Evolutionary conservation across 2,113 vertebrate species (phyloP), one percentile per base, ranked within the genome.

Genomic region (Smithornis capensis): DNA sequence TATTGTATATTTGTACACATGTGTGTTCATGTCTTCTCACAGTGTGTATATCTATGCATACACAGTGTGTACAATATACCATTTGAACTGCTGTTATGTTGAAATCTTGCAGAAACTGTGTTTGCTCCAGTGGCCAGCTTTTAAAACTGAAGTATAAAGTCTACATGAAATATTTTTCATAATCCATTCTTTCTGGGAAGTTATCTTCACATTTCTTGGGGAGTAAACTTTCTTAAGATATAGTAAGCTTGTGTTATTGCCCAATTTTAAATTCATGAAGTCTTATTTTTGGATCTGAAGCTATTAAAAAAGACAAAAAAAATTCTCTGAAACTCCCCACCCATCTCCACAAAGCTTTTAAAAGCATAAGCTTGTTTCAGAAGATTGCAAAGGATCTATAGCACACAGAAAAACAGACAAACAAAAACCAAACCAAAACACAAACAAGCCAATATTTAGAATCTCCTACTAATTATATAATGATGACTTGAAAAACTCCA

Each of bases 31-130:
- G 4, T 28, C 42, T 76, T 29, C 27, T 75, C 14, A 28, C 25
- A 4, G 2, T 45, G 2, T 37, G 7, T 7, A 42, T 11, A 24
- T 0, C 1, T 10, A 19, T 25, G 3, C 1, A 10, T 35, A 19
- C 22, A 45, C 15, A 33, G 4, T 10, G 12, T 49, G 45, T 28
- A 27, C 6, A 35, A 4, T 8, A 17, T 29, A 2, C 12, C 16
- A 37, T 19, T 42, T 67, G 16, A 95, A 57, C 4, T 24, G 21
- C 14, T 8, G 1, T 5, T 44, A 7, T 27, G 13, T 52, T 31
- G 7, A 47, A 74, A 64, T 38, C 25, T 67, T 29, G 19, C 38
- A 78, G 40, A 60, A 77, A 42, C 17, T 12, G 2, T 56, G 8
- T 35, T 63, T 59, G 15, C 12, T 68, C 3, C 18, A 62, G 21